Base-by-base conservation (phyloP, 1,140 invertebrate species). In the Pissodes strobi region DNA sequence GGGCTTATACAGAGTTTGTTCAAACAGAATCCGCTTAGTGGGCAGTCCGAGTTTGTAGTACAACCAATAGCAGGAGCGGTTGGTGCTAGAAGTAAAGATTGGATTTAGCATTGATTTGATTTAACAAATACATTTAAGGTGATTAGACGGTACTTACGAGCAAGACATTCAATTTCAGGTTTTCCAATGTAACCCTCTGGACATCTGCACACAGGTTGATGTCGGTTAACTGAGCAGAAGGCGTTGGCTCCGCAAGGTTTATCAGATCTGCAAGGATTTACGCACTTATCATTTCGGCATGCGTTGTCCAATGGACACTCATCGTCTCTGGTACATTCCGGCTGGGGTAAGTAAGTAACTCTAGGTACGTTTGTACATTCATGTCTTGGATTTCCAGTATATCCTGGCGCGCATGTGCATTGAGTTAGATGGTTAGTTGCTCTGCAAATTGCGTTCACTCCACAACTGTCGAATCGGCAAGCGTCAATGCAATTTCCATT, bases 361-460 rank as follows among this genome's bases (percentile, higher is more conserved):
- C 82, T 74, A 67, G 82, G 79, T 19, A 63, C 37, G 76, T 80
- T 78, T 25, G 82, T 86, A 74, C 93, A 96, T 75, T 93, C 90
- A 23, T 90, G 80, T 74, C 90, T 86, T 18, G 93, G 86, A 78
- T 94, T 93, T 69, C 93, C 93, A 34, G 82, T 83, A 75, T 91
- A 95, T 12, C 89, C 88, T 6, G 84, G 76, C 10, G 91, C 84
- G 78, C 94, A 96, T 9, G 83, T 82, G 72, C 93, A 96, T 12
- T 88, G 82, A 1, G 88, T 88, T 59, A 85, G 84, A 74, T 95
- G 92, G 66, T 87, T 85, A 5, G 83, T 75, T 1, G 91, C 86
- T 72, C 83, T 86, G 69, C 94, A 96, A 64, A 91, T 84, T 3
- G 94, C 92, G 72, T 94, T 95, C 1, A 89, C 79, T 49, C 93